Base-by-base conservation (phyloP, 2,797 vertebrate species). In the Leptatherina wallacei region DNA sequence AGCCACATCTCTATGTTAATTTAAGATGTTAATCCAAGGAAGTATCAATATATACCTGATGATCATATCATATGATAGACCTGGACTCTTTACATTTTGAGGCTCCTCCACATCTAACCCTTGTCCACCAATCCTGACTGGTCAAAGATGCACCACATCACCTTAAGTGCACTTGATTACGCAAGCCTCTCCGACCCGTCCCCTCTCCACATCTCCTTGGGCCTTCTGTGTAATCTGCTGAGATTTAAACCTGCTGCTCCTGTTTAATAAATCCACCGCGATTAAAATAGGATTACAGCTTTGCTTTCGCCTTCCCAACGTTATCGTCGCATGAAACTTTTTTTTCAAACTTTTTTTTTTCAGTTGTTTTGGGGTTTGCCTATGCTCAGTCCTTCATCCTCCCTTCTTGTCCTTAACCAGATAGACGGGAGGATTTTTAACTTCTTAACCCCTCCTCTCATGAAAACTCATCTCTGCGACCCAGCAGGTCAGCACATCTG, bases 171-270 rank as follows among this genome's bases (percentile, higher is more conserved):
- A 87, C 91, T 89, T 88, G 73, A 87, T 93, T 93, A 90, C 35
- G 70, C 88, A 90, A 92, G 65, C 63, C 75, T 64, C 57, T 33
- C 78, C 18, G 11, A 32, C 72, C 78, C 60, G n/a, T 56, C 59
- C 44, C 38, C 66, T 30, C 73, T 24, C 65, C 84, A 71, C 84
- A 80, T 89, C 91, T 91, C 89, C 89, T 92, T 91, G 84, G 87
- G 78, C 79, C 84, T 89, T 89, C 85, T 82, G 82, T 87, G 83
- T 93, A 94, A 94, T 93, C 93, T 93, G 91, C 88, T 86, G 89
- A 94, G 93, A 94, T 92, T 93, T 93, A 93, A 90, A 94, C 93
- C 92, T 93, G 94, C 94, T 94, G 92, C 91, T 94, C 86, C 89
- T 91, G 91, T 92, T 93, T 93, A 94, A 92, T 93, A 93, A 94